These are phyloP conservation scores for Habropoda laboriosa DNA, from an alignment of 1,140 invertebrate genomes.

Conservation along the genomic window DNA sequence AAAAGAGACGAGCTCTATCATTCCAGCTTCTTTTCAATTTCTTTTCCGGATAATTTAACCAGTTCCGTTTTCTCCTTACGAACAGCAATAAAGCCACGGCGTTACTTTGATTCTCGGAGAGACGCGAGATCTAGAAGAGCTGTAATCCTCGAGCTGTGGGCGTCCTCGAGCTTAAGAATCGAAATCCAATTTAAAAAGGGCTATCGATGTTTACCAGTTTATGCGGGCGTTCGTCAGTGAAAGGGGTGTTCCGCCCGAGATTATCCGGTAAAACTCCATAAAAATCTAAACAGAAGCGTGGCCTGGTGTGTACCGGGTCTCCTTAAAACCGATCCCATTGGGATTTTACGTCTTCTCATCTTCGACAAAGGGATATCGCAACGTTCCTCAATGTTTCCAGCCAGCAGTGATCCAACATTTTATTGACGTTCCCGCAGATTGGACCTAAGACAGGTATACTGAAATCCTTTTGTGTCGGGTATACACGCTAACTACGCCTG, in stretches of 20 bases:
- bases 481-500: slow-evolving; percentile 36
- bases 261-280: slow-evolving; percentile 58
- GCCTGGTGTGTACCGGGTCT: slow-evolving; percentile 25
- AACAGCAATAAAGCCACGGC: slow-evolving; percentile 23
- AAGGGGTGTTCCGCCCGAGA: slow-evolving; percentile 39
- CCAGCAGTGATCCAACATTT: slow-evolving; percentile 53
- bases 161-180: slow-evolving; percentile 26
- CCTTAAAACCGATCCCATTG: slow-evolving; percentile 52
- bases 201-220: slow-evolving; percentile 51
- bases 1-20: too few relatives aligned
- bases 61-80: background rate
- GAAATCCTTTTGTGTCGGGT: slow-evolving; percentile 49
- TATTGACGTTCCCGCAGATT: slow-evolving; percentile 58
- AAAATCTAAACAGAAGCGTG: slow-evolving; percentile 62
- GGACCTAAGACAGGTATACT: slow-evolving; percentile 53
- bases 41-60: slow-evolving; percentile 18
- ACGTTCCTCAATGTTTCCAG: slow-evolving; percentile 36
- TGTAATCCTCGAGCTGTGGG: slow-evolving; percentile 21
- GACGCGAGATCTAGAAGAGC: too few relatives aligned
- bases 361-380: slow-evolving; percentile 50
- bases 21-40: slow-evolving; percentile 22
- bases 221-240: slow-evolving; percentile 44
- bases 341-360: slow-evolving; percentile 63
- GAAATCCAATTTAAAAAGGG: slow-evolving; percentile 57
- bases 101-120: slow-evolving; percentile 10